phyloP scores from a whole-genome alignment of 2,888 invertebrate species.

The Smittia sp. region DNA sequence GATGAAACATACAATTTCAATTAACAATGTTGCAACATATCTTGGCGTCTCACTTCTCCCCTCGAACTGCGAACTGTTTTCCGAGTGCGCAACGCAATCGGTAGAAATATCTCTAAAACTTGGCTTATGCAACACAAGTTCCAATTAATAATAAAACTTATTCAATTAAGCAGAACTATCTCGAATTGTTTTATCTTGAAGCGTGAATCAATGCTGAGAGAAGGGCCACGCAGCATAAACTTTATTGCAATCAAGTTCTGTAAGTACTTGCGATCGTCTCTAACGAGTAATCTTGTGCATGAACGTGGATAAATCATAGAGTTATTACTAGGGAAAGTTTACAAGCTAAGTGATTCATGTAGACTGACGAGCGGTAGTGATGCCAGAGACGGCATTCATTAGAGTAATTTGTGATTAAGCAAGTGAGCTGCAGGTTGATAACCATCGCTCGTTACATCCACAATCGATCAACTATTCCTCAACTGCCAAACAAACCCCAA shows the following conservation, averaged over 20 bases:
- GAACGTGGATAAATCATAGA: neutral
- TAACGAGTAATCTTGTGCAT: neutral
- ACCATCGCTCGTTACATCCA: too few species aligned
- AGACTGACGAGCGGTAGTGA: too few species aligned
- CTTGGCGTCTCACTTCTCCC: neutral
- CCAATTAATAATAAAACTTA: conserved; percentile 21
- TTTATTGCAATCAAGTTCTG: neutral
- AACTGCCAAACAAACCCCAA: too few species aligned
- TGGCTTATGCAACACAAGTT: neutral
- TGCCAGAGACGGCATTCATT: too few species aligned
- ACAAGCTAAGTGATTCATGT: neutral
- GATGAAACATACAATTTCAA: conserved; percentile 23
- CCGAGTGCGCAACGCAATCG: neutral
- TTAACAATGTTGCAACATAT: conserved; percentile 26
- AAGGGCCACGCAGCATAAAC: neutral
- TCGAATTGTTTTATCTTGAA: neutral
- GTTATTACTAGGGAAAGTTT: neutral
- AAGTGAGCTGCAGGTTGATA: too few species aligned
- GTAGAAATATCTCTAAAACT: neutral
- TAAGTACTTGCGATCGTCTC: neutral
- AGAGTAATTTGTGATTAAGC: too few species aligned
- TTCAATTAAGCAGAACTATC: conserved; percentile 4
- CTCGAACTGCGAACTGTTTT: neutral
- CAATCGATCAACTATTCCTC: too few species aligned
- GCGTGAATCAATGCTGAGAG: conserved; percentile 3